These are phyloP conservation scores for Fregata magnificens DNA, from an alignment of 2,113 vertebrate species.

Conservation along the genomic window DNA sequence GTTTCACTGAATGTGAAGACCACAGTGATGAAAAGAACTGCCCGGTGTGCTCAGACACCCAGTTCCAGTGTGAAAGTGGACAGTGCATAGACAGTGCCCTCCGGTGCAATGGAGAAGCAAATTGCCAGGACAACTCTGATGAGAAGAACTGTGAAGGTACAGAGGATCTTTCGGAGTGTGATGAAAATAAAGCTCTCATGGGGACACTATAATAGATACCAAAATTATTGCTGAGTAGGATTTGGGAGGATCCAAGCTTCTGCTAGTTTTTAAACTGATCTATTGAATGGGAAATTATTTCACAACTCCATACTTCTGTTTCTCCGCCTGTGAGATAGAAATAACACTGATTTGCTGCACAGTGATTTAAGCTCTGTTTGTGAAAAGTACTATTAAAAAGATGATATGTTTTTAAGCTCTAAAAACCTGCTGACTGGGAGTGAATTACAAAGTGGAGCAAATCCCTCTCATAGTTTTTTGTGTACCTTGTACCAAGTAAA, in stretches of 20 bases:
- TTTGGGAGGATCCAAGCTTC: background rate
- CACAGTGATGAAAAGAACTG: conserved; percentile 94
- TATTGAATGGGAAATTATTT: background rate
- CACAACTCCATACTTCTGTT: background rate
- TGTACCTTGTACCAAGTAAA: background rate
- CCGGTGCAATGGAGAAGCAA: conserved; percentile 89
- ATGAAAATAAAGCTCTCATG: background rate
- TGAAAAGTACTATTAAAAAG: background rate
- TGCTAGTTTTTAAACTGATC: background rate
- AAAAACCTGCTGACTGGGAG: background rate
- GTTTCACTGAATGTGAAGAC: conserved; percentile 91
- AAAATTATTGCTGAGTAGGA: background rate
- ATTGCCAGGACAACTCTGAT: conserved; percentile 94
- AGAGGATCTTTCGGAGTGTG: background rate
- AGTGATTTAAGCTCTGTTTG: background rate
- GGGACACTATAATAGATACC: background rate
- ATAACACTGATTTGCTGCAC: background rate
- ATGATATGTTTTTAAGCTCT: background rate
- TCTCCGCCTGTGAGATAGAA: background rate
- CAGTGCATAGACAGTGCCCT: conserved; percentile 88
- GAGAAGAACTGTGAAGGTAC: conserved; percentile 93
- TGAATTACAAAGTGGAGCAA: background rate
- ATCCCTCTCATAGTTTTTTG: background rate
- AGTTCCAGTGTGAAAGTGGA: conserved; percentile 95
- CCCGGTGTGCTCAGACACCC: conserved; percentile 86